Evolutionary conservation across 2,113 vertebrate species (phyloP).

Genomic region (Propithecus coquereli): DNA sequence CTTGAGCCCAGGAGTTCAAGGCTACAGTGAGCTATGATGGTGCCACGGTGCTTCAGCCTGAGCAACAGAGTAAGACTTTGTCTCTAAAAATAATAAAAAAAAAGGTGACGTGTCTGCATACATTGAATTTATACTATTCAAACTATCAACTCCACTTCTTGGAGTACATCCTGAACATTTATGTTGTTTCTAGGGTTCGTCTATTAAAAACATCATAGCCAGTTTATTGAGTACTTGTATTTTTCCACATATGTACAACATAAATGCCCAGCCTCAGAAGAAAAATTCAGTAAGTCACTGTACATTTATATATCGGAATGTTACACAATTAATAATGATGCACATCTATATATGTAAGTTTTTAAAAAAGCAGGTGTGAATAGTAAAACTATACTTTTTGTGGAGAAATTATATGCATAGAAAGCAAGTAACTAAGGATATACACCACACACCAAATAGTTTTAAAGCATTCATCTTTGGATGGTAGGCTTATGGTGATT

Average conservation of each 20-base stretch:
- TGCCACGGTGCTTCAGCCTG: too few relatives aligned
- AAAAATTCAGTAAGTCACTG: background rate
- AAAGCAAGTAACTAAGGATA: background rate
- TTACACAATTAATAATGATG: background rate
- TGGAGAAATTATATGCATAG: background rate
- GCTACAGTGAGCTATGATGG: too few relatives aligned
- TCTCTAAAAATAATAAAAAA: background rate
- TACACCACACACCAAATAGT: background rate
- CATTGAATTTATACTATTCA: background rate
- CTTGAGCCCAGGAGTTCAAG: too few relatives aligned
- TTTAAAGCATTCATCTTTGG: slow-evolving; percentile 9
- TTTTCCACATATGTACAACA: background rate
- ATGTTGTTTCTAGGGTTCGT: background rate
- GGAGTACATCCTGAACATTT: background rate
- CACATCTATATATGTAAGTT: background rate
- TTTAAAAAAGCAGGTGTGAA: background rate
- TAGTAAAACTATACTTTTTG: slow-evolving; percentile 27
- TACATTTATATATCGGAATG: background rate
- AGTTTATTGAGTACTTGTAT: slow-evolving; percentile 24
- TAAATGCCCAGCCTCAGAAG: slow-evolving; percentile 16
- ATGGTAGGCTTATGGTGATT: background rate
- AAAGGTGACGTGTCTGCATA: background rate
- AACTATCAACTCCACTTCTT: background rate
- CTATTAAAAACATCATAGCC: background rate
- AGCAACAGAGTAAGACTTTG: too few relatives aligned